These are phyloP conservation scores for Condylura cristata DNA, from an alignment of 2,113 vertebrate species.

Conservation along the genomic window DNA sequence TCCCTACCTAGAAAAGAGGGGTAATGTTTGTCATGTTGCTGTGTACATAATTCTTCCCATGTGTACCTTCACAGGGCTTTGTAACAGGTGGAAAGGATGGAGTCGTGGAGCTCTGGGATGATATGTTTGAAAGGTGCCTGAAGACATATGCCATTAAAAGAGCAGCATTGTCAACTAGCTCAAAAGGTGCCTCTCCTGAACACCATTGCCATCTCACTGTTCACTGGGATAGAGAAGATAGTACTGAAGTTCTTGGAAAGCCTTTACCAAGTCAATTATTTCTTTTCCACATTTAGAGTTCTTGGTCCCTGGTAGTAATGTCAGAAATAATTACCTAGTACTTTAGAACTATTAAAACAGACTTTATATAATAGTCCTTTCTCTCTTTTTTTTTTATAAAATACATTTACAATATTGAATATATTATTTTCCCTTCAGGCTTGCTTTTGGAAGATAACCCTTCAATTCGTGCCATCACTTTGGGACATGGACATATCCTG, in stretches of 20 bases:
- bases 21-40: not conserved
- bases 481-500: constrained; percentile 97
- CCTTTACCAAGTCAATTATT: not conserved
- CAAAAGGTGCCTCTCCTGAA: constrained; percentile 90
- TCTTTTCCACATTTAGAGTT: not conserved
- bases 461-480: constrained; percentile 95
- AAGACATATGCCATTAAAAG: constrained; percentile 99
- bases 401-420: not conserved
- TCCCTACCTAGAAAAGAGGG: not conserved
- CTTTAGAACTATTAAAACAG: constrained; percentile 16
- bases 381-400: not conserved
- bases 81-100: constrained; percentile 98
- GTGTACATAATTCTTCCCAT: not conserved
- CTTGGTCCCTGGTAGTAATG: not conserved
- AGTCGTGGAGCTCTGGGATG: constrained; percentile 98
- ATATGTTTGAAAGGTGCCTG: constrained; percentile 97
- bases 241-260: not conserved
- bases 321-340: not conserved
- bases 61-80: constrained; percentile 90
- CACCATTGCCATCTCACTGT: not conserved
- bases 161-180: constrained; percentile 92
- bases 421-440: constrained; percentile 83
- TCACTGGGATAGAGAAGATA: not conserved
- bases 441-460: constrained; percentile 98
- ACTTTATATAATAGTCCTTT: not conserved